These are phyloP conservation scores for Syngnathus rostellatus DNA, from an alignment of 2,797 vertebrate species.

Conservation along the genomic window DNA sequence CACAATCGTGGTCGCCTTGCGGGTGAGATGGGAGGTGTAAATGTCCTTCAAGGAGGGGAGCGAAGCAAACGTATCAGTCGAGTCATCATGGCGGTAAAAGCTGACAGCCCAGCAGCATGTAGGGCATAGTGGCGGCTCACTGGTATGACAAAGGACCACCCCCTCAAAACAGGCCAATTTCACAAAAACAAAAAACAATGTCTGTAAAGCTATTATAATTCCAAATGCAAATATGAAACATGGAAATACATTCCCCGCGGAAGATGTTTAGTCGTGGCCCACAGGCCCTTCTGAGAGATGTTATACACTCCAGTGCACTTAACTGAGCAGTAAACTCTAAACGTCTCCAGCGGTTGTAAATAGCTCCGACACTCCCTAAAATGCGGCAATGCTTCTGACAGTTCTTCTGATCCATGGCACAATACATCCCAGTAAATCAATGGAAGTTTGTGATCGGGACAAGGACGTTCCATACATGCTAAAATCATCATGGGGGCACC, in stretches of 20 bases:
- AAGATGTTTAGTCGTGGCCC: not conserved
- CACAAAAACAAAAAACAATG: not conserved
- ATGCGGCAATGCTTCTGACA: conserved; percentile 8
- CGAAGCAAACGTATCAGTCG: too few relatives aligned
- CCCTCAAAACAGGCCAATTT: not conserved
- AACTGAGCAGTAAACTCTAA: not conserved
- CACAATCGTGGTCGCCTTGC: too few relatives aligned
- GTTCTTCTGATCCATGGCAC: conserved; percentile 12
- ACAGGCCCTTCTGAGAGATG: not conserved
- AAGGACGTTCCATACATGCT: conserved; percentile 19
- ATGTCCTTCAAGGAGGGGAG: too few relatives aligned
- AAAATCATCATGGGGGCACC: conserved; percentile 2
- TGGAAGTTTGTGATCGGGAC: conserved; percentile 19
- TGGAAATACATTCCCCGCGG: not conserved
- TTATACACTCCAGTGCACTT: not conserved
- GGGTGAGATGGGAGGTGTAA: too few relatives aligned
- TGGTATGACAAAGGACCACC: too few relatives aligned
- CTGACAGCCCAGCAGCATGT: too few relatives aligned
- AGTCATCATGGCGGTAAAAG: too few relatives aligned
- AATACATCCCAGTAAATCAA: conserved; percentile 15
- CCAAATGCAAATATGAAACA: not conserved
- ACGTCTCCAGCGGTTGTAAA: conserved; percentile 17
- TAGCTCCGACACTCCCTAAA: conserved; percentile 15
- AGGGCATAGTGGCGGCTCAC: too few relatives aligned
- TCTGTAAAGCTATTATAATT: not conserved